Evolutionary conservation across 1,140 invertebrate species (phyloP).

Genomic region (Drosophila lowei): DNA sequence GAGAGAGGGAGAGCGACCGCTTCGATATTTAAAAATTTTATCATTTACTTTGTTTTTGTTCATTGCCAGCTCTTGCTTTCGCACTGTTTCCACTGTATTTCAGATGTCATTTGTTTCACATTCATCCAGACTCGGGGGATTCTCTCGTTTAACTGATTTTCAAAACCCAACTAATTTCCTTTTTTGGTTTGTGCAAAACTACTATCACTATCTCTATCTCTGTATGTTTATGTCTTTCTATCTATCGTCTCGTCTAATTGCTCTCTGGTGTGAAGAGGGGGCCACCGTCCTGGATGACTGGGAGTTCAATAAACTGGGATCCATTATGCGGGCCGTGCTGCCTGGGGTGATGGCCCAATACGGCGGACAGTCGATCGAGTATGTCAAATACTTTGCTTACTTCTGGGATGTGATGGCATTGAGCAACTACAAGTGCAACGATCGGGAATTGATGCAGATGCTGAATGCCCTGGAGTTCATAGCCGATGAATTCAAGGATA

Average conservation of each 20-base stretch:
- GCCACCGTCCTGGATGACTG: constrained; percentile 61
- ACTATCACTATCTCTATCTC: constrained; percentile 41
- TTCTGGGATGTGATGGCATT: constrained; percentile 72
- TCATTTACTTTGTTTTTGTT: constrained; percentile 22
- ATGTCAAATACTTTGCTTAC: constrained; percentile 64
- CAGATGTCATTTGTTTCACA: not conserved
- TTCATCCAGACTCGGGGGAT: not conserved
- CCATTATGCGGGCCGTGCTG: constrained; percentile 60
- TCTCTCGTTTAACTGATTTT: not conserved
- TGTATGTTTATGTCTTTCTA: constrained; percentile 15
- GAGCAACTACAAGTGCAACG: constrained; percentile 66
- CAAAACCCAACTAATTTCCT: not conserved
- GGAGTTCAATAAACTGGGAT: constrained; percentile 70
- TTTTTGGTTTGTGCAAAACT: not conserved
- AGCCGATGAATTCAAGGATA: constrained; percentile 68
- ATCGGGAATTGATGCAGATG: constrained; percentile 72
- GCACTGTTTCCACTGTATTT: constrained; percentile 5
- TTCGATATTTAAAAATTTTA: no score
- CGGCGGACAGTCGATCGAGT: constrained; percentile 58
- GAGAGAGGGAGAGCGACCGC: not conserved
- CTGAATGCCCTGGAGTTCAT: constrained; percentile 70
- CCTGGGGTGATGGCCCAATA: constrained; percentile 56
- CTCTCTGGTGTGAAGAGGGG: constrained; percentile 18
- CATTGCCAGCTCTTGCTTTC: constrained; percentile 37
- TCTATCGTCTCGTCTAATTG: not conserved